These are phyloP conservation scores for Saccostrea echinata DNA, from an alignment of 1,140 invertebrate species.

Conservation along the genomic window DNA sequence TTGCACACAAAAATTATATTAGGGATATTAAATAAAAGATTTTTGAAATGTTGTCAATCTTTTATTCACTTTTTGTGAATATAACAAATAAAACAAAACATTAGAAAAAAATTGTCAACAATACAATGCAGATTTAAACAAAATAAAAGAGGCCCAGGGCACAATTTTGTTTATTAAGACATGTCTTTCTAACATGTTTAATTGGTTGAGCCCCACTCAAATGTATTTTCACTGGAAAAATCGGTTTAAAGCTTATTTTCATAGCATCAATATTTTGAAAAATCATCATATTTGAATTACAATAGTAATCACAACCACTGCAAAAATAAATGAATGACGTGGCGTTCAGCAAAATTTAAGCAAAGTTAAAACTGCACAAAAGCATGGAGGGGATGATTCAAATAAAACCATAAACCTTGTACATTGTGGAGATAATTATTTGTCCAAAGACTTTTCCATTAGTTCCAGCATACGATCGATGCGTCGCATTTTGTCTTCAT, in stretches of 20 bases:
- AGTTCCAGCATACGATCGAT: neutral
- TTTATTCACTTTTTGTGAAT: neutral
- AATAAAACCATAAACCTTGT: neutral
- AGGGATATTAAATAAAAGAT: neutral
- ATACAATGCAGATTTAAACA: neutral
- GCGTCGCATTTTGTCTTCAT: constrained; percentile 11
- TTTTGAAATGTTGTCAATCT: neutral
- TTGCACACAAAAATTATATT: neutral
- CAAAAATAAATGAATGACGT: constrained; percentile 3
- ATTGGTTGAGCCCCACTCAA: neutral
- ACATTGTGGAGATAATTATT: constrained; percentile 6
- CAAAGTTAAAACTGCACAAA: neutral
- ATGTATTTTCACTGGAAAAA: neutral
- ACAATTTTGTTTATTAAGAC: neutral
- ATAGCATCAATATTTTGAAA: neutral
- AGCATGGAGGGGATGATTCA: neutral
- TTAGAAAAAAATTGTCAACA: neutral
- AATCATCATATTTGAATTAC: neutral
- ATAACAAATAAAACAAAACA: neutral
- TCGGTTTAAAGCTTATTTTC: neutral
- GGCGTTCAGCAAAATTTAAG: neutral
- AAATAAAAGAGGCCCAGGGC: neutral
- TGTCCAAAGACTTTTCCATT: constrained; percentile 8
- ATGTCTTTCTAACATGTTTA: neutral
- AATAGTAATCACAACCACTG: neutral